Base-by-base conservation (phyloP, 92 coral and sea anemone genomes). In the Palythoa heliodiscus region DNA sequence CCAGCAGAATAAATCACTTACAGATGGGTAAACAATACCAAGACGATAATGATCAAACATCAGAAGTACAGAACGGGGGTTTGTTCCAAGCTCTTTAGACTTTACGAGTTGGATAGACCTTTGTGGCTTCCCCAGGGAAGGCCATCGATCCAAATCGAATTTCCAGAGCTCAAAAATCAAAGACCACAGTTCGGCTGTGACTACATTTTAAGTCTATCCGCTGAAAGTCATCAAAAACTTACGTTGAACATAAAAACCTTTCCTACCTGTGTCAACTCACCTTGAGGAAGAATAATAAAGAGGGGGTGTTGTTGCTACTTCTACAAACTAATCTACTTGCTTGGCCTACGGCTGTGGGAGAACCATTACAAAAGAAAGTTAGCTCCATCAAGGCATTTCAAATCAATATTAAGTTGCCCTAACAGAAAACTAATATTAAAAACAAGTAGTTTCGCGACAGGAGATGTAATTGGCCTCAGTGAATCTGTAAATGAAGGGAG, bases 321-420 rank as follows among this genome's bases (percentile, higher is more conserved):
- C 84, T 80, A 80, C 83, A 58, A 55, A 50, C 84, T 80, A 80
- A 50, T 80, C 84, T 80, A 80, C 84, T 48, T 43, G 84, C 70
- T 43, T 80, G 84, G 74, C 23, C 74, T 66, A 80, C 61, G 84
- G 73, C 84, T 80, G 84, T 2, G 52, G 40, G 74, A 66, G 73
- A 80, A 80, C 38, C 58, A 80, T 66, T 48, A 47, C 20, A 15
- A 7, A 20, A 24, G 47, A 64, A 66, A 22, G 64, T 80, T 53
- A 80, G 74, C 39, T 80, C 47, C 47, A 67, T 8, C 20, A 66
- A 17, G 68, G 12, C 73, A 80, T 64, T 80, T 53, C 43, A 80
- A 69, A 67, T 14, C 83, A 63, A 47, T 22, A 43, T 22, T 64
- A 50, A 40, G 37, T 80, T 80, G 64, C 25, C 60, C 74, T 64